Evolutionary conservation across 2,113 vertebrate species (phyloP).

Genomic region (Orycteropus afer): DNA sequence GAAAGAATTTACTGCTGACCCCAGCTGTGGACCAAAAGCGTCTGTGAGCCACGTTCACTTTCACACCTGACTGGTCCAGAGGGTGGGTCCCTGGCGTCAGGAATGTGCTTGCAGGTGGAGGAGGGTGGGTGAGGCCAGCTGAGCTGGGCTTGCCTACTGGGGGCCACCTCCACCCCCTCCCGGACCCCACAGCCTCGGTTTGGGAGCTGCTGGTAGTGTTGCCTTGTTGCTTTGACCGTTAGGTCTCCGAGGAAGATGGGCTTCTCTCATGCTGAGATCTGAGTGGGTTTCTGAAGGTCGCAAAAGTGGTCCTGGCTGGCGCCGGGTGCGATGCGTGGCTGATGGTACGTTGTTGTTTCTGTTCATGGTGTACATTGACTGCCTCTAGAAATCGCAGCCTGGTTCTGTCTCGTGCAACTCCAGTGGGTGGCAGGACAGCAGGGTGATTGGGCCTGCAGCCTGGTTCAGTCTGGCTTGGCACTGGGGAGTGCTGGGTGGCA

Average conservation of each 20-base stretch:
- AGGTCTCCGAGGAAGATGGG: neutral
- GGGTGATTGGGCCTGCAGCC: neutral
- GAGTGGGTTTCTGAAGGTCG: neutral
- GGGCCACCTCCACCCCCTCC: neutral
- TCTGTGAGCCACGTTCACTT: neutral
- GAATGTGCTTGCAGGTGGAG: neutral
- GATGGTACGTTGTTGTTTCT: too few species aligned
- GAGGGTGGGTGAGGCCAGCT: rapidly evolving
- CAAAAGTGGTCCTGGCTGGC: neutral
- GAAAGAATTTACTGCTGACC: neutral
- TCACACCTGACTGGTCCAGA: rapidly evolving
- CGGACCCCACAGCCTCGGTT: neutral
- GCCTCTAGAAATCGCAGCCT: too few species aligned
- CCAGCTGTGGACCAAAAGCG: neutral
- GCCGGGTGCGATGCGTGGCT: too few species aligned
- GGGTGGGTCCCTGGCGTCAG: neutral
- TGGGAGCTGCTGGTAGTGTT: neutral
- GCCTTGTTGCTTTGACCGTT: neutral
- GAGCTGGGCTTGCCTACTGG: neutral
- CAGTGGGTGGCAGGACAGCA: too few species aligned
- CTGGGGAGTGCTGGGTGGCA: too few species aligned
- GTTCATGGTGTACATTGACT: too few species aligned
- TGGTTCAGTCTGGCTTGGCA: neutral
- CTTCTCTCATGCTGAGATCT: neutral
- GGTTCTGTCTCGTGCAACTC: neutral